Percentiles rank a stretch among this genome's conserved stretches.
Conservation (phyloP, 2,113 vertebrate species). For the Urocynchramus pylzowi region DNA sequence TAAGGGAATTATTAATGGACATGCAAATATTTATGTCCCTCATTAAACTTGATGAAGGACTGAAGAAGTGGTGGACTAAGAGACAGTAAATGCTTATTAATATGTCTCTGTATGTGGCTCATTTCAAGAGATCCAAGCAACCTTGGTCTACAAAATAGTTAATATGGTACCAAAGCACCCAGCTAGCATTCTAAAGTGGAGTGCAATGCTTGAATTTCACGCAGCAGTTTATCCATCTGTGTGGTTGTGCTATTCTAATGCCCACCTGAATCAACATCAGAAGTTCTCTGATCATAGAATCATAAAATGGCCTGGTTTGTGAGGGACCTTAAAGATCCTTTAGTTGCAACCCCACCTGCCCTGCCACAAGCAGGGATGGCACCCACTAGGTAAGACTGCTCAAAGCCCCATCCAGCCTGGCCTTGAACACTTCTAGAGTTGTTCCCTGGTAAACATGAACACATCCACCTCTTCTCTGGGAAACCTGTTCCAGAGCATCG, state of each 20-base stretch:
- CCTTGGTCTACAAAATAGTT: background rate
- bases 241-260: background rate
- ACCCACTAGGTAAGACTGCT: background rate
- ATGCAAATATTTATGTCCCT: background rate
- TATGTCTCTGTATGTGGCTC: background rate
- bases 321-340: background rate
- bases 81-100: background rate
- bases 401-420: background rate
- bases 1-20: background rate
- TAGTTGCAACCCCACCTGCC: background rate
- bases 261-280: background rate
- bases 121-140: background rate
- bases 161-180: background rate
- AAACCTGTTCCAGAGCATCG: background rate
- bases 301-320: background rate
- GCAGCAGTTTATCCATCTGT: background rate
- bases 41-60: background rate
- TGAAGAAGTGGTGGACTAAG: background rate
- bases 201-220: background rate
- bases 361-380: background rate
- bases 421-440: background rate
- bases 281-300: background rate
- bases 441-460: background rate
- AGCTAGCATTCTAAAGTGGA: background rate
- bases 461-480: background rate